A percentile compares a stretch with the other conserved stretches of the same genome.
phyloP scores from a whole-genome alignment of 2,888 invertebrate species.

The Orthonychiurus folsomi region DNA sequence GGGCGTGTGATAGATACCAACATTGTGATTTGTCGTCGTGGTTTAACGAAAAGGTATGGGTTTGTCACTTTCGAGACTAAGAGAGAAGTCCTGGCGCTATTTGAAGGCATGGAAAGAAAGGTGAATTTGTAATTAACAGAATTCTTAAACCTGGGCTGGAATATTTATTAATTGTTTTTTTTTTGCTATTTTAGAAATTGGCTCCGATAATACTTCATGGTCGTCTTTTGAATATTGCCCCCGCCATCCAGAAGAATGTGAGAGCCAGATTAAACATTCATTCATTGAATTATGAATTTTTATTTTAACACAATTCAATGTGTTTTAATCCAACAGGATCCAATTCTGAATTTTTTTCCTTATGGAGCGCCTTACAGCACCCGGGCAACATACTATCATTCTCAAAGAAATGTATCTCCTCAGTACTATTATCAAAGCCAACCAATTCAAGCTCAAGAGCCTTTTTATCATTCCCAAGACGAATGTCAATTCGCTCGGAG shows the following conservation, averaged over 20 bases:
- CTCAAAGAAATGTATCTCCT: neutral
- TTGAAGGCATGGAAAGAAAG: conserved; percentile 29
- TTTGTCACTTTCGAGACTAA: conserved; percentile 78
- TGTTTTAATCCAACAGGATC: no score
- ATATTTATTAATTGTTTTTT: neutral
- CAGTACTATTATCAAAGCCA: neutral
- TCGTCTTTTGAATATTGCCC: conserved; percentile 74
- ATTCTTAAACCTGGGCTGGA: no score
- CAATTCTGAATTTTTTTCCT: no score
- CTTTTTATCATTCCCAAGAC: neutral
- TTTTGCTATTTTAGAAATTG: conserved; percentile 25
- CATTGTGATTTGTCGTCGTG: conserved; percentile 88
- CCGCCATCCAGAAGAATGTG: conserved; percentile 75
- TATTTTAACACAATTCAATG: no score
- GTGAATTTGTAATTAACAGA: no score
- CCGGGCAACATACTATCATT: neutral
- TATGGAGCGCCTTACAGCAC: neutral
- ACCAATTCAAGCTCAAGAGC: neutral
- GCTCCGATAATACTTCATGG: conserved; percentile 53
- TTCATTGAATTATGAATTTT: no score
- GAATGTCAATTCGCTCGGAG: neutral
- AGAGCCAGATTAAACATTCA: neutral
- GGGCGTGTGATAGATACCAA: conserved; percentile 78
- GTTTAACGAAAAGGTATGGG: conserved; percentile 87
- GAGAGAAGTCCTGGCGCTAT: conserved; percentile 60